Evolutionary conservation across 64 coral and sea anemone species (phyloP).

Genomic region (Anthopleura sola): DNA sequence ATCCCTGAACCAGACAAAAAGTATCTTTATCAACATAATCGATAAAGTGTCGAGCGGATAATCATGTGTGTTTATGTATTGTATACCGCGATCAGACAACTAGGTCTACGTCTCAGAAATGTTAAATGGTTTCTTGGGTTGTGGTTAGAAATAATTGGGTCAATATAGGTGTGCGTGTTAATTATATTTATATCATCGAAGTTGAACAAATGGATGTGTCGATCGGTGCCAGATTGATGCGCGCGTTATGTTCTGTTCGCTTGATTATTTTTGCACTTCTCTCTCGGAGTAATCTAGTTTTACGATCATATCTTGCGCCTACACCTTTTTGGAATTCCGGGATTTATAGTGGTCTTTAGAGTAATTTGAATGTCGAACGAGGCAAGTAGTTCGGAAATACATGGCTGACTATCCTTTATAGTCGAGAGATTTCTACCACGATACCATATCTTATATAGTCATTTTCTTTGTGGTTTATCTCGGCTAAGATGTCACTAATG

Average conservation of each 20-base stretch:
- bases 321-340: background rate
- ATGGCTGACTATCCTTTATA: background rate
- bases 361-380: background rate
- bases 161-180: background rate
- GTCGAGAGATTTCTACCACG: background rate
- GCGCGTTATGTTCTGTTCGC: background rate
- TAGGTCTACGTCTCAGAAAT: background rate
- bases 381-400: background rate
- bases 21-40: background rate
- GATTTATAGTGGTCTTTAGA: background rate
- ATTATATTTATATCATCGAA: background rate
- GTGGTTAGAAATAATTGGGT: background rate
- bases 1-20: background rate
- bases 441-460: background rate
- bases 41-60: conserved; percentile 1
- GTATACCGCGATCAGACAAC: background rate
- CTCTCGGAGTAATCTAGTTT: background rate
- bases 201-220: background rate
- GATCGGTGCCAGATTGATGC: background rate
- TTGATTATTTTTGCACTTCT: background rate
- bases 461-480: conserved; percentile 15
- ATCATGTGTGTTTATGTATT: background rate
- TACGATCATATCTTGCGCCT: background rate
- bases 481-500: background rate
- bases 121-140: background rate